Conservation (phyloP, 2,113 vertebrate species). For the Baryphthengus martii region DNA sequence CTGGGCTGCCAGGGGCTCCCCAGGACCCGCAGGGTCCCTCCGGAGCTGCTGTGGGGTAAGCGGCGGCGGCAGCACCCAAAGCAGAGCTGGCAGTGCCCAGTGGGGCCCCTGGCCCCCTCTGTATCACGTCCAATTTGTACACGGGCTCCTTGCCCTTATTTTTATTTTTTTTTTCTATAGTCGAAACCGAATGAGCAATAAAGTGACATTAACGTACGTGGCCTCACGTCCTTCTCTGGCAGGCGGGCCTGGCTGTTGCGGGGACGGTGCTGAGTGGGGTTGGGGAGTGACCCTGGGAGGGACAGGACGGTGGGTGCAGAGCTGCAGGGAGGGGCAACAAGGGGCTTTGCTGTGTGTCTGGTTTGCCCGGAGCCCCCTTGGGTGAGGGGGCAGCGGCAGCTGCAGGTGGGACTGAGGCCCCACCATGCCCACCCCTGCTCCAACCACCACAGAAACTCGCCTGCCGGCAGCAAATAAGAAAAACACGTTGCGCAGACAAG, state of each 20-base stretch:
- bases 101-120: not conserved
- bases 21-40: not conserved
- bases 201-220: constrained; percentile 45
- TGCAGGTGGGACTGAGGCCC: not conserved
- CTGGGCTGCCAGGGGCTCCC: not conserved
- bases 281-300: accelerated
- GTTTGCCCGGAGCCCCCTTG: accelerated
- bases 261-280: not conserved
- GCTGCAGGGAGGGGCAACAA: not conserved
- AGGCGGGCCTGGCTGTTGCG: too few species aligned
- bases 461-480: not conserved
- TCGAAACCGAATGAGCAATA: constrained; percentile 41
- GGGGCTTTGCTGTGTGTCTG: not conserved
- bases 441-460: not conserved
- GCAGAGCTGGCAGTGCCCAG: constrained; percentile 49
- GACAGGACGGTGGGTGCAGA: not conserved
- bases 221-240: not conserved
- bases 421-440: not conserved
- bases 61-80: constrained; percentile 10
- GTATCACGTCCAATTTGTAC: constrained; percentile 57
- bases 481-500: not conserved
- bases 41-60: not conserved
- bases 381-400: not conserved
- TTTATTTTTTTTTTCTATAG: constrained; percentile 44
- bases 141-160: constrained; percentile 32